These are phyloP conservation scores for Lagopus muta DNA, from an alignment of 2,113 vertebrate genomes.

Conservation along the genomic window DNA sequence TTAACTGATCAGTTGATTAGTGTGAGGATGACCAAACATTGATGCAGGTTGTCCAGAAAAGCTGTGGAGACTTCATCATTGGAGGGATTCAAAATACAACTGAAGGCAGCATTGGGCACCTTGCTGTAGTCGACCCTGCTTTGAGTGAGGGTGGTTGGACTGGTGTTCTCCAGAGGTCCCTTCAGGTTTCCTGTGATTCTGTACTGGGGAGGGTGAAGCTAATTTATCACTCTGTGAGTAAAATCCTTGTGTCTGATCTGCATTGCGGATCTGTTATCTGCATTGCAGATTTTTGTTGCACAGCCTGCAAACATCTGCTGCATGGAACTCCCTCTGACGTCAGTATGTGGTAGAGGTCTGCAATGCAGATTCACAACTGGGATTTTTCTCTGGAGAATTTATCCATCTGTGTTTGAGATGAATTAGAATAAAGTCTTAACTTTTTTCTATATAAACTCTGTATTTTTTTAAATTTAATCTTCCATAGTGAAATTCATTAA, in stretches of 20 bases:
- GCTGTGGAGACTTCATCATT: not conserved
- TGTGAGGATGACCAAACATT: fast-evolving
- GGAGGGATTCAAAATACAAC: not conserved
- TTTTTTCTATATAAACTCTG: not conserved
- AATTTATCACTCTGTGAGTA: not conserved
- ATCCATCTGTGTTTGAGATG: not conserved
- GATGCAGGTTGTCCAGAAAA: not conserved
- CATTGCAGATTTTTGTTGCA: slow-evolving; percentile 17
- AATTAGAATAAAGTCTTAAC: not conserved
- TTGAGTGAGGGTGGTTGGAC: not conserved
- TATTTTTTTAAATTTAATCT: not conserved
- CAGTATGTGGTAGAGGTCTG: not conserved
- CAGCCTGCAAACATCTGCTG: not conserved
- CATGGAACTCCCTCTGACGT: slow-evolving; percentile 3
- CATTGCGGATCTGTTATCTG: not conserved
- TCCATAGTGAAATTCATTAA: not conserved
- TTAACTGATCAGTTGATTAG: too few relatives aligned
- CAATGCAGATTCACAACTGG: not conserved
- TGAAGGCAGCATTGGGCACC: too few relatives aligned
- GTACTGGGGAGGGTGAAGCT: not conserved
- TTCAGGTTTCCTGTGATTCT: not conserved
- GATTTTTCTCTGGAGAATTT: slow-evolving; percentile 7
- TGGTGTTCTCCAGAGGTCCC: not conserved
- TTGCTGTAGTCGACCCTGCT: not conserved
- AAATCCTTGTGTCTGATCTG: not conserved